Evolutionary conservation across 2,113 vertebrate species (phyloP), one percentile per base, ranked within the genome.

Genomic region (Takifugu flavidus): DNA sequence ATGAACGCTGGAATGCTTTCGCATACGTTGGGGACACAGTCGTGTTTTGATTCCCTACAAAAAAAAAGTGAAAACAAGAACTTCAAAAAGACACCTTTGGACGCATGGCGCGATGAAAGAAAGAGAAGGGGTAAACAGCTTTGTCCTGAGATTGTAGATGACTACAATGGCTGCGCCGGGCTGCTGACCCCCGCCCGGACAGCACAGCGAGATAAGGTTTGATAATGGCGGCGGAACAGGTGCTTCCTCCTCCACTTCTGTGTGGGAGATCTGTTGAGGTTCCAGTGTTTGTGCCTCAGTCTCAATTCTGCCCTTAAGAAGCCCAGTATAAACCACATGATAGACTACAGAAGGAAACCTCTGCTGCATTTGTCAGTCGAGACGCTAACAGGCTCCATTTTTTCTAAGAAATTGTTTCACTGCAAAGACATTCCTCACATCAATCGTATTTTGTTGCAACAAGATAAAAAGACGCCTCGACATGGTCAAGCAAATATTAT

Each of bases 241-340:
- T 91, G 90, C 84, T 90, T 91, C 90, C 90, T 89, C 78, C 90
- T 89, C 78, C 56, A 20, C 56, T 4, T 77, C 72, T 52, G 79
- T 72, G 70, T 51, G 28, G 70, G 67, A 67, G 59, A 53, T 50
- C 31, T 7, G 20, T 49, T 52, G 45, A 55, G 69, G 61, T 29
- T 62, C 44, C 69, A 58, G 54, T 45, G 53, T 31, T 68, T 45
- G 50, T 53, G 50, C 52, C 31, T 53, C 49, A 51, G 55, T 72
- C 34, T 82, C 68, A 69, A 66, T 72, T 54, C 56, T 75, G 62
- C 59, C 25, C 8, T 59, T 34, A 15, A 31, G n/a, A 58, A 56
- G 25, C 6, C 42, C 47, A 14, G 20, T 11, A 63, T 15, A 55
- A 81, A 74, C 66, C 68, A 64, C 62, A 65, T 34, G 13, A 13